These are phyloP conservation scores for Pomatostomus ruficeps DNA, from an alignment of 2,113 vertebrate genomes.

Conservation along the genomic window DNA sequence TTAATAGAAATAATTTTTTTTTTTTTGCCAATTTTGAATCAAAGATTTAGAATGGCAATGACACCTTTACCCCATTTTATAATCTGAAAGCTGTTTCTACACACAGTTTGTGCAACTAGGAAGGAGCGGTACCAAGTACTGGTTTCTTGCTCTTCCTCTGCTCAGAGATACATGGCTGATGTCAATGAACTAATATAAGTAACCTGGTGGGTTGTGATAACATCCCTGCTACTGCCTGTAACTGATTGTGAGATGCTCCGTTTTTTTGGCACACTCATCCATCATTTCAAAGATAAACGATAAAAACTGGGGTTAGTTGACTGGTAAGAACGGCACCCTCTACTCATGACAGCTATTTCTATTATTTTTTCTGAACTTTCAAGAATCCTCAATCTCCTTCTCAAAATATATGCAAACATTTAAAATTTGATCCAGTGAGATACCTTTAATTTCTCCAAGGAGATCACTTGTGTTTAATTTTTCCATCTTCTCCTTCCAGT, in stretches of 20 bases:
- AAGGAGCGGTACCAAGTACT: neutral
- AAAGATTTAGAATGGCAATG: neutral
- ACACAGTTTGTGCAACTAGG: neutral
- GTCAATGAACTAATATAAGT: neutral
- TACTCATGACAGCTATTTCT: neutral
- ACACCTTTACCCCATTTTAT: neutral
- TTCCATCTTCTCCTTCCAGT: slow-evolving; percentile 99
- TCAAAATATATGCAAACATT: neutral
- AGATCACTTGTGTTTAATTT: slow-evolving; percentile 94
- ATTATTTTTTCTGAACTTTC: neutral
- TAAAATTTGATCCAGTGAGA: slow-evolving; percentile 3
- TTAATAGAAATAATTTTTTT: neutral
- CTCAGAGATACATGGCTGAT: neutral
- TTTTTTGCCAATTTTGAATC: neutral
- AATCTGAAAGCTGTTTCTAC: neutral
- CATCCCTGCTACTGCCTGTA: neutral
- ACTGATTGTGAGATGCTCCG: neutral
- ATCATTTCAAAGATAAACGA: neutral
- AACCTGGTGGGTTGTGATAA: neutral
- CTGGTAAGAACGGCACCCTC: neutral
- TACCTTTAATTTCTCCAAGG: slow-evolving; percentile 98
- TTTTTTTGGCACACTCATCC: neutral
- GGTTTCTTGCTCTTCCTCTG: neutral
- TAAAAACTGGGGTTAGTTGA: neutral
- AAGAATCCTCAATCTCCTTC: neutral